Evolutionary conservation across 2,113 vertebrate genomes (phyloP), one percentile per base, ranked within the genome.

Genomic region (Zapus hudsonius): DNA sequence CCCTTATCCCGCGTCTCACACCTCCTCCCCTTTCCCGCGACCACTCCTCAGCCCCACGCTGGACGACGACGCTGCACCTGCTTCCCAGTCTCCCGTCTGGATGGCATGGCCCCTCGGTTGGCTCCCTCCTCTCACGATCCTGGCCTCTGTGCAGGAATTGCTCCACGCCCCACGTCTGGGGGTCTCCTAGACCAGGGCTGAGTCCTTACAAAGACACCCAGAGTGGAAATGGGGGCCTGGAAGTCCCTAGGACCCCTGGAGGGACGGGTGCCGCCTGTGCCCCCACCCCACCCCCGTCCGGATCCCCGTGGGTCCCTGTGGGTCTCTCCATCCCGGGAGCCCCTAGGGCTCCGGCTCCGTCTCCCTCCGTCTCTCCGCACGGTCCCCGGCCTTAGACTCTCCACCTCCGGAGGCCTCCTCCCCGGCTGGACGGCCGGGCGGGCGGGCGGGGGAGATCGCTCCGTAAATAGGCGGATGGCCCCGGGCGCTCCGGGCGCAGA

Each of bases 401-500:
- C 81, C 82, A 79, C 89, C 94, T 80, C 93, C 57, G 11, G 84
- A 88, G 86, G 44, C 83, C 8, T 29, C 27, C 55, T 67, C 73
- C 79, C n/a, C n/a, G n/a, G n/a, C n/a, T n/a, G n/a, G n/a, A n/a
- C n/a, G n/a, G n/a, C n/a, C n/a, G n/a, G n/a, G 55, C 36, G 36
- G 78, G 72, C 40, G 94, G 96, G 95, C 81, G 96, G 96, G 96
- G 92, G 81, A 82, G 76, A 87, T 84, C 91, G 84, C 95, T 97
- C 96, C 89, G 95, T 96, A 95, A 96, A 96, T 97, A 96, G 95
- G 96, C 95, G 94, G 95, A 96, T 97, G 95, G 97, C 97, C 97
- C 92, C 96, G 98, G 99, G 99, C 99, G 99, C 99, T 98, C 97
- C 98, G 98, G 98, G 99, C 98, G 98, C 98, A 98, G 98, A 98